Conservation (phyloP, 2,113 vertebrate genomes). For the Etia nguti region DNA sequence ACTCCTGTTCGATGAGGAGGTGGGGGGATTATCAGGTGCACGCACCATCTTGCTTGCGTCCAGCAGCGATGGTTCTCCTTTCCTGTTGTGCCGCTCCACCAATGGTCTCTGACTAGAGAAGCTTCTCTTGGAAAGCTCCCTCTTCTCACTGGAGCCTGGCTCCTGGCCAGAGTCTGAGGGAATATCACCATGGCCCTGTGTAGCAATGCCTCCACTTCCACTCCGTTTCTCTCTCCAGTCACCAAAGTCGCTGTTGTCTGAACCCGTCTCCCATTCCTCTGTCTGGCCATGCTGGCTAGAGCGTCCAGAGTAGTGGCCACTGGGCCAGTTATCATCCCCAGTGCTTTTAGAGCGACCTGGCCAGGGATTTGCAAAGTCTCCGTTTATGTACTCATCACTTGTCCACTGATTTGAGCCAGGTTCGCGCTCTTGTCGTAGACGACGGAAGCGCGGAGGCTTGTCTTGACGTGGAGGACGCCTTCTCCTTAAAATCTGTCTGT, state of each 20-base stretch:
- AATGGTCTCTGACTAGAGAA: constrained; percentile 95
- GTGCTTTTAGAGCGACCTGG: constrained; percentile 72
- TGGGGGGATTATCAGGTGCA: constrained; percentile 68
- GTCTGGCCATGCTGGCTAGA: constrained; percentile 77
- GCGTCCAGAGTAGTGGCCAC: constrained; percentile 66
- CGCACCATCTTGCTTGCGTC: constrained; percentile 77
- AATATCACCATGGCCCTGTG: constrained; percentile 68
- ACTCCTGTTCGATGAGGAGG: constrained; percentile 72
- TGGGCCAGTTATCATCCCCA: constrained; percentile 74
- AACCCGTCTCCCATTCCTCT: constrained; percentile 96
- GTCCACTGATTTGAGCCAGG: constrained; percentile 81
- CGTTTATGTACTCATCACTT: constrained; percentile 80
- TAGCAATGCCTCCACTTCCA: constrained; percentile 29
- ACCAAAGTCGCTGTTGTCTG: constrained; percentile 92
- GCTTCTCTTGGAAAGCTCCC: constrained; percentile 92
- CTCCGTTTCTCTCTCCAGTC: constrained; percentile 84
- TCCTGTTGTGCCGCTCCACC: constrained; percentile 90
- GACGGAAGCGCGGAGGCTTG: constrained; percentile 91
- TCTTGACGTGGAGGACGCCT: constrained; percentile 92
- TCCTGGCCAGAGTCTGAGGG: constrained; percentile 75
- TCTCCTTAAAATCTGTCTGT: constrained; percentile 85
- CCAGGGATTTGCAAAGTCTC: constrained; percentile 80
- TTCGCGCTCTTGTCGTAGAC: constrained; percentile 86
- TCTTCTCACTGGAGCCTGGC: constrained; percentile 81
- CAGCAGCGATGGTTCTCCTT: constrained; percentile 80